These are phyloP conservation scores for Mormyrus lacerda DNA, from an alignment of 2,113 vertebrate genomes.

Conservation along the genomic window DNA sequence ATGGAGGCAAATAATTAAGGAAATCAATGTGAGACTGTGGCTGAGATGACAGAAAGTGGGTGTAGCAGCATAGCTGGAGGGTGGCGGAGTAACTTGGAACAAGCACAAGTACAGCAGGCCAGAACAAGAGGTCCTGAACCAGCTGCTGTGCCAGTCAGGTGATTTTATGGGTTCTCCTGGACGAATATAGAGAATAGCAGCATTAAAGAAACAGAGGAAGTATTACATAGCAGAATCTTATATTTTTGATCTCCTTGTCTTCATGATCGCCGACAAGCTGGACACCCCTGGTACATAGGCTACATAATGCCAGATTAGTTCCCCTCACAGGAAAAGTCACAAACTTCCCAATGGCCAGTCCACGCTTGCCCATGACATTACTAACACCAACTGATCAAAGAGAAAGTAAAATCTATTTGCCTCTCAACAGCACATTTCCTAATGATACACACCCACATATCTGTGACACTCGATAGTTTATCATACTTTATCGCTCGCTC, in stretches of 20 bases:
- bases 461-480: background rate
- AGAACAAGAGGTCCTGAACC: background rate
- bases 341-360: background rate
- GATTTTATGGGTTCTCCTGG: background rate
- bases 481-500: background rate
- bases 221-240: background rate
- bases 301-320: background rate
- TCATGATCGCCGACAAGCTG: background rate
- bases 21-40: background rate
- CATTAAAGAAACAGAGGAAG: background rate
- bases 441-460: background rate
- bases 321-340: background rate
- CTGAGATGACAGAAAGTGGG: background rate
- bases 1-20: background rate
- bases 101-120: background rate
- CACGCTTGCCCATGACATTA: background rate
- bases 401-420: background rate
- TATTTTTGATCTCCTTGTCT: background rate
- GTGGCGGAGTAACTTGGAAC: background rate
- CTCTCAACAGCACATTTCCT: background rate
- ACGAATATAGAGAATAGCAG: background rate
- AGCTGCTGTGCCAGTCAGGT: background rate
- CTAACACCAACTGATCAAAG: background rate
- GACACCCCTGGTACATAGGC: background rate
- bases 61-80: background rate